phyloP scores from a whole-genome alignment of 2,113 vertebrate species.

The Periophthalmodon schlosseri region DNA sequence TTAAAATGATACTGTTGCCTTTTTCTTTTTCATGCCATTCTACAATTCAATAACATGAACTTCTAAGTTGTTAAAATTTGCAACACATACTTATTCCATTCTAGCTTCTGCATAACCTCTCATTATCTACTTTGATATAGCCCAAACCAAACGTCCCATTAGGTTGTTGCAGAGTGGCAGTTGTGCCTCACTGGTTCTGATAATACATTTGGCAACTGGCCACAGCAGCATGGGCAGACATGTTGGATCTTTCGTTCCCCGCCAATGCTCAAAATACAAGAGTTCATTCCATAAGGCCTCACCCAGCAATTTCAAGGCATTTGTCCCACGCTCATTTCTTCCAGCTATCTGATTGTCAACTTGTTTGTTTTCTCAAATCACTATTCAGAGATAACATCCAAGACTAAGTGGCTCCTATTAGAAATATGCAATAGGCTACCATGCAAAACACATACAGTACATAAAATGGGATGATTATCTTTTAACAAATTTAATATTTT shows the following conservation, averaged over 20 bases:
- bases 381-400: slow-evolving; percentile 6
- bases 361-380: slow-evolving; percentile 35
- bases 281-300: slow-evolving; percentile 41
- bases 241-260: slow-evolving; percentile 26
- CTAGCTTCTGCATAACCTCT: slow-evolving; percentile 20
- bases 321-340: slow-evolving; percentile 45
- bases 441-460: not conserved
- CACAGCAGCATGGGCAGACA: slow-evolving; percentile 23
- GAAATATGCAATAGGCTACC: not conserved
- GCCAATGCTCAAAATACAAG: slow-evolving; percentile 47
- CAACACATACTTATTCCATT: slow-evolving; percentile 38
- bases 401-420: not conserved
- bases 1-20: not conserved
- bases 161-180: slow-evolving; percentile 11
- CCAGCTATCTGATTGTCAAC: slow-evolving; percentile 22
- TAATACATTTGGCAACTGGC: slow-evolving; percentile 49
- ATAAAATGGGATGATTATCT: not conserved
- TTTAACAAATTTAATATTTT: not conserved
- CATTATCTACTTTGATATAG: slow-evolving; percentile 51
- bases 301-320: slow-evolving; percentile 55
- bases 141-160: slow-evolving; percentile 22
- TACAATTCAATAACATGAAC: slow-evolving; percentile 6
- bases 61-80: slow-evolving; percentile 10
- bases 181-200: slow-evolving; percentile 32
- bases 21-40: not conserved